A percentile compares a stretch with the other conserved stretches of the same genome.
Conservation (phyloP, 2,113 vertebrate genomes). For the Climacteris rufus region DNA sequence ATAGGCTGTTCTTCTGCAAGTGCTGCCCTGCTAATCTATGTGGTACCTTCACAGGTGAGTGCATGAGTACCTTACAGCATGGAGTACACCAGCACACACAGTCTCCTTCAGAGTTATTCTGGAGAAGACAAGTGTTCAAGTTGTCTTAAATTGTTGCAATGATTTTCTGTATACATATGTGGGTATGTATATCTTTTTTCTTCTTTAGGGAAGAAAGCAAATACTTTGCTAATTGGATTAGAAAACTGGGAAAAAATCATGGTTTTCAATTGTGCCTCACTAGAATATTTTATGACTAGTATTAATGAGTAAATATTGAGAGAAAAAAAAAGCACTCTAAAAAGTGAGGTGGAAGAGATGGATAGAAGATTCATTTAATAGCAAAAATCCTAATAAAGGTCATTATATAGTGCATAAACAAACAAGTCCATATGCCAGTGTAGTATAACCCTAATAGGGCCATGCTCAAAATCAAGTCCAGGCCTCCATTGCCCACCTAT, state of each 20-base stretch:
- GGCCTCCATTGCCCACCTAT: background rate
- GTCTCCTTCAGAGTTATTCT: background rate
- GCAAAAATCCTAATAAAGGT: background rate
- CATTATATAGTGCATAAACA: background rate
- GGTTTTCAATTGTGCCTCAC: background rate
- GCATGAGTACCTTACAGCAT: background rate
- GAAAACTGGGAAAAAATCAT: background rate
- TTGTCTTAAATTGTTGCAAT: too few species aligned
- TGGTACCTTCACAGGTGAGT: background rate
- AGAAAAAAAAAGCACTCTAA: background rate
- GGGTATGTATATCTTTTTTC: background rate
- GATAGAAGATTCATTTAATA: background rate
- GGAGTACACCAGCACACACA: background rate
- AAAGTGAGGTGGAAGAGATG: background rate
- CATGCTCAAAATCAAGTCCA: background rate
- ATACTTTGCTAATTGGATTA: background rate
- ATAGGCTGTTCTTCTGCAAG: background rate
- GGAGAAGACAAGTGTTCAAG: background rate
- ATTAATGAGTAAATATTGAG: background rate
- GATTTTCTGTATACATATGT: background rate
- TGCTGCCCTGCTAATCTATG: background rate
- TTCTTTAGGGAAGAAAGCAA: background rate
- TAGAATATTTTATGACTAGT: background rate
- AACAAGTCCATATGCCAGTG: background rate
- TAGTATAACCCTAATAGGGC: background rate